Conservation (phyloP, 2,113 vertebrate genomes). For the Lagopus leucura region DNA sequence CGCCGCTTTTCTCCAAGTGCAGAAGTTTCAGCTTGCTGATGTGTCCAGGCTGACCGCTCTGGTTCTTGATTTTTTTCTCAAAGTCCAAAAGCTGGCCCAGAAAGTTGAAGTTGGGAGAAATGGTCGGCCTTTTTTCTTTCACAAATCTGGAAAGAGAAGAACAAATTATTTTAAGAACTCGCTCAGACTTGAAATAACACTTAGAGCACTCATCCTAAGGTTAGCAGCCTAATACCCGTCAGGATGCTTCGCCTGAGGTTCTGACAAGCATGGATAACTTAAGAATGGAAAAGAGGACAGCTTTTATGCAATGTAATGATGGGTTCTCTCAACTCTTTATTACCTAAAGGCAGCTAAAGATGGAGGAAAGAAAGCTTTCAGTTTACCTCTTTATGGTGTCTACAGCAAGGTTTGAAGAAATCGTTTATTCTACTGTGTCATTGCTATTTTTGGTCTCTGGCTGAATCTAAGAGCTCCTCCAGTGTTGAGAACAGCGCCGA, state of each 20-base stretch:
- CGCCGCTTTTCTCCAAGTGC: slow-evolving; percentile 73
- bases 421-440: not conserved
- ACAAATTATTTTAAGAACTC: not conserved
- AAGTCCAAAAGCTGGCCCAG: slow-evolving; percentile 91
- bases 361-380: not conserved
- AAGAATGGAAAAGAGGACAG: not conserved
- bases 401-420: not conserved
- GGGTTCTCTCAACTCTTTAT: not conserved
- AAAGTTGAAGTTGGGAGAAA: slow-evolving; percentile 88
- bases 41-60: slow-evolving; percentile 39
- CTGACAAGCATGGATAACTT: not conserved
- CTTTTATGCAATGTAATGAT: not conserved
- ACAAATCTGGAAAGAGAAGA: slow-evolving; percentile 76
- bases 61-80: slow-evolving; percentile 91
- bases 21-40: slow-evolving; percentile 78
- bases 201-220: not conserved
- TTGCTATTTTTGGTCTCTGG: not conserved
- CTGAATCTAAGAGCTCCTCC: not conserved
- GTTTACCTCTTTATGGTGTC: not conserved
- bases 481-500: not conserved
- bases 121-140: slow-evolving; percentile 86
- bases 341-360: not conserved
- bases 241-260: not conserved
- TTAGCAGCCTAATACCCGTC: not conserved
- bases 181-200: not conserved